Conservation (phyloP, 2,888 invertebrate genomes). For the Rhagophthalmus giganteus region DNA sequence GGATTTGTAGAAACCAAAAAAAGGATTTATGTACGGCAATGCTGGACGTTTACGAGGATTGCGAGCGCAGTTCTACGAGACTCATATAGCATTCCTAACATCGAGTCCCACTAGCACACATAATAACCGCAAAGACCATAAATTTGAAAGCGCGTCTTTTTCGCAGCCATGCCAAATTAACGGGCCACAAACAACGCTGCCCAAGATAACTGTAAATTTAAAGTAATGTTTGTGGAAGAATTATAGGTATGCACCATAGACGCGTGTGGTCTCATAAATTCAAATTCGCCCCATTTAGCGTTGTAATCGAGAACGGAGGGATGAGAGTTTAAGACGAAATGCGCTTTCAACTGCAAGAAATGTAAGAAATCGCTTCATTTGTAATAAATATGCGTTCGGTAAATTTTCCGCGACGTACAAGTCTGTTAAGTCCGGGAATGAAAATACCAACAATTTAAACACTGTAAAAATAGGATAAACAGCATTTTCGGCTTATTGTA, state of each 20-base stretch:
- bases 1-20: too few species aligned
- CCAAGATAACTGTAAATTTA: constrained; percentile 36
- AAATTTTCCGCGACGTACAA: too few species aligned
- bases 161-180: constrained; percentile 34
- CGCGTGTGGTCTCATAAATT: constrained; percentile 45
- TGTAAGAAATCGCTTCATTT: constrained; percentile 11
- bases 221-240: constrained; percentile 34
- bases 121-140: constrained; percentile 32
- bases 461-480: too few species aligned
- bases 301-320: constrained; percentile 41
- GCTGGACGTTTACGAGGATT: constrained; percentile 34
- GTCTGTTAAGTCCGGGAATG: too few species aligned
- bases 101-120: constrained; percentile 9
- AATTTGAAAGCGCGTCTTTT: constrained; percentile 35
- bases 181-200: constrained; percentile 32
- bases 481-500: too few species aligned
- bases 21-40: too few species aligned
- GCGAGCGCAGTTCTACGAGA: constrained; percentile 32
- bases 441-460: too few species aligned
- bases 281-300: constrained; percentile 40
- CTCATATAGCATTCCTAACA: constrained; percentile 35
- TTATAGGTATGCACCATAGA: constrained; percentile 40
- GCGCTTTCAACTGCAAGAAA: constrained; percentile 34
- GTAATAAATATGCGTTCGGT: constrained; percentile 8
- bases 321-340: constrained; percentile 33